These are phyloP conservation scores for Myotis brandtii DNA, from an alignment of 2,113 vertebrate species.

Conservation along the genomic window DNA sequence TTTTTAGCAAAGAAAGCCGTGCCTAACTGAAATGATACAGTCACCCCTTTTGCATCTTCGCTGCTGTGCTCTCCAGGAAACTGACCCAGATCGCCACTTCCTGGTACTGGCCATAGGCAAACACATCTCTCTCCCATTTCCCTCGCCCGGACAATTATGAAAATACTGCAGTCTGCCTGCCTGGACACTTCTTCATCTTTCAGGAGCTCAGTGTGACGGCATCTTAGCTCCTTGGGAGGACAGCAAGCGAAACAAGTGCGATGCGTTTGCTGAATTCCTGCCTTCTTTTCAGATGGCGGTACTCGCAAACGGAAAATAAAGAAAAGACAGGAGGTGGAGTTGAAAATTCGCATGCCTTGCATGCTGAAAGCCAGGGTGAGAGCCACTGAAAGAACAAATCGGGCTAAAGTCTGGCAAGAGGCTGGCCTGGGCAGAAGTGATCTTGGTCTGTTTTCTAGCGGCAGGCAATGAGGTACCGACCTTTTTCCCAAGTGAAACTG, in stretches of 20 bases:
- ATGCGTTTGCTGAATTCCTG: constrained; percentile 71
- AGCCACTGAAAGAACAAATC: neutral
- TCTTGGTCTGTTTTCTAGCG: neutral
- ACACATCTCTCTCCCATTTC: neutral
- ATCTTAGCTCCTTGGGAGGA: constrained; percentile 49
- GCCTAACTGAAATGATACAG: neutral
- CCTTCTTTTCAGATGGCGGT: constrained; percentile 51
- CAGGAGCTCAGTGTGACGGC: constrained; percentile 20
- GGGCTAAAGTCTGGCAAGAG: neutral
- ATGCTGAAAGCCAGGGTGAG: neutral
- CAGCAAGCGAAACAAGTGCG: constrained; percentile 40
- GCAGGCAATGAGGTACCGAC: neutral
- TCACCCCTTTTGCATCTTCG: neutral
- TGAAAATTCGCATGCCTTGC: constrained; percentile 34
- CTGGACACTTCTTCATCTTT: constrained; percentile 10
- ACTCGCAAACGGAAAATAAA: constrained; percentile 51
- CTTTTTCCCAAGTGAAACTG: neutral
- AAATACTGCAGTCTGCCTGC: neutral
- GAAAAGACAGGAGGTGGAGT: constrained; percentile 57
- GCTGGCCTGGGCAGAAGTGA: neutral
- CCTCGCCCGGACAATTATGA: constrained; percentile 16
- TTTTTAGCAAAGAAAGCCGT: neutral
- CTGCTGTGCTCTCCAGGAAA: neutral
- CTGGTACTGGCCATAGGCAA: neutral
- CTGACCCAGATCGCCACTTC: neutral